Evolutionary conservation across 2,113 vertebrate species (phyloP).

Genomic region (Petrocephalus zakoni): DNA sequence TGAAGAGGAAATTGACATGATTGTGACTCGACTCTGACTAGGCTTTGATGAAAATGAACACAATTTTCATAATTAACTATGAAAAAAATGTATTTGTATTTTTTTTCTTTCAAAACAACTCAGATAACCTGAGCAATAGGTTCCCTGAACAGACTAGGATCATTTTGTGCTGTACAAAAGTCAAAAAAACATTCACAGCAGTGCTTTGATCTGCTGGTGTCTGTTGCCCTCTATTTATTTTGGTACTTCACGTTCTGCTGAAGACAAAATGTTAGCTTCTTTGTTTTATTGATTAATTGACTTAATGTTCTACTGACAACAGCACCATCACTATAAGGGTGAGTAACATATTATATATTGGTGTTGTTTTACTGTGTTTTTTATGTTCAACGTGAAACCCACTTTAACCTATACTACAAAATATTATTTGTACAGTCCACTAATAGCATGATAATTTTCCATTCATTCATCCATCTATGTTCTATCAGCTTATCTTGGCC

Average conservation of each 20-base stretch:
- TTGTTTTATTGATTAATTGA: background rate
- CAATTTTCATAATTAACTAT: background rate
- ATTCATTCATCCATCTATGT: background rate
- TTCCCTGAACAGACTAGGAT: background rate
- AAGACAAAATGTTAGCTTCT: background rate
- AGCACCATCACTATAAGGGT: background rate
- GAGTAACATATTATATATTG: background rate
- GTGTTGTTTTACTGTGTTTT: background rate
- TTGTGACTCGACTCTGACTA: constrained; percentile 54
- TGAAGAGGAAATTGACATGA: constrained; percentile 44
- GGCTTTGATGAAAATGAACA: background rate
- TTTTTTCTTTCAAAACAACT: background rate
- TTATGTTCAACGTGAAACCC: background rate
- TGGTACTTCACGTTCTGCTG: background rate
- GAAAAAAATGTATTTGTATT: background rate
- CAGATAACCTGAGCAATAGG: background rate
- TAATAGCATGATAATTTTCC: background rate
- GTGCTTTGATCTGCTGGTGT: background rate
- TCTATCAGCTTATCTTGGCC: background rate
- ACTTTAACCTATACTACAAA: background rate
- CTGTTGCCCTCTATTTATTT: background rate
- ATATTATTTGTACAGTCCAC: background rate
- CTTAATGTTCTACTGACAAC: background rate
- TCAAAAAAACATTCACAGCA: background rate
- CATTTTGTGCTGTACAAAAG: background rate